Base-by-base conservation (phyloP, 1,140 invertebrate genomes). In the Caenorhabditis remanei region DNA sequence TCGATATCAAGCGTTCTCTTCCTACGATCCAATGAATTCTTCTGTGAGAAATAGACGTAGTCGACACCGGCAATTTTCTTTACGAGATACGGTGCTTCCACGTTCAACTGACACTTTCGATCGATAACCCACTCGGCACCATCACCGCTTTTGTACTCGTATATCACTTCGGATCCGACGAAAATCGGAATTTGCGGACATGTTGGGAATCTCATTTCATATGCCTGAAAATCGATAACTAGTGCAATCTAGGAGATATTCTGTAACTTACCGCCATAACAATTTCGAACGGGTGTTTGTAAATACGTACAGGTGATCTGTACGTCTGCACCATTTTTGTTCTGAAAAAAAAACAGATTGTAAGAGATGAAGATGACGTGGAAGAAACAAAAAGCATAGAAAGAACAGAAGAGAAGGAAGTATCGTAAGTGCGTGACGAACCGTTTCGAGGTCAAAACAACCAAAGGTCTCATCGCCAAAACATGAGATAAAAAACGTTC, bases 41-140 rank as follows among this genome's bases (percentile, higher is more conserved):
- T 96, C 94, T 99, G 97, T 89, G 96, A 95, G 93, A 98, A 99
- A 92, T 95, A 96, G 41, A 98, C 95, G 93, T 95, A 95, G 91
- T 99, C 97, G 0, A 98, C 96, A 43, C 97, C 97, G 91, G 97
- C 96, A 90, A 98, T 96, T 96, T 98, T 98, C 94, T 98, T 98
- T 67, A 99, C 94, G 48, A 99, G 94, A 93, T 98, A 99, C 0
- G 97, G 97, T 24, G 96, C 97, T 88, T 99, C 97, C 0, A 98
- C 96, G 91, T 96, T 96, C 32, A 99, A 93, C 93, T 96, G 96
- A 93, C 97, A 99, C 84, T 96, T 94, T 85, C 97, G 94, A 90
- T 97, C 96, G n/a, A 97, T 96, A 79, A 95, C 94, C 91, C 96
- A 94, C 89, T 95, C 94, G 4, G 96, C 95, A 67, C 96, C 96